Evolutionary conservation across 2,113 vertebrate species (phyloP).

Genomic region (Cyprinodon tularosa): DNA sequence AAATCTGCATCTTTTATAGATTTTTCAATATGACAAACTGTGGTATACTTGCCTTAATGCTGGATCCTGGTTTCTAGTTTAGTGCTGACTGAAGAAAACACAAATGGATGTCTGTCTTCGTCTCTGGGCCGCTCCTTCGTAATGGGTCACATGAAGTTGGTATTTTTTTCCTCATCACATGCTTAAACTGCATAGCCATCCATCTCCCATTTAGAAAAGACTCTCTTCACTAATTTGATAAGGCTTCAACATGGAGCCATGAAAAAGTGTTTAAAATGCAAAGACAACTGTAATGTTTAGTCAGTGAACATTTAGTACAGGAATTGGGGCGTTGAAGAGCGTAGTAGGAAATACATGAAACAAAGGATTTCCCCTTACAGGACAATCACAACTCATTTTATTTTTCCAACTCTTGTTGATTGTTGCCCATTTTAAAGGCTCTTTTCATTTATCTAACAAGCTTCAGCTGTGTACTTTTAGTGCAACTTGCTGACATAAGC

Average conservation of each 20-base stretch:
- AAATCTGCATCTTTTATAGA: background rate
- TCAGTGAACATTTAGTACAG: background rate
- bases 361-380: background rate
- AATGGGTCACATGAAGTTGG: constrained; percentile 81
- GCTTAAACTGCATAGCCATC: constrained; percentile 57
- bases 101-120: constrained; percentile 72
- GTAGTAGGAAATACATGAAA: background rate
- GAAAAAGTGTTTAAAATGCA: constrained; percentile 13
- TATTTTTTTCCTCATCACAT: constrained; percentile 78
- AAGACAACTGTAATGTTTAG: constrained; percentile 7
- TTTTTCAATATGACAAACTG: constrained; percentile 8
- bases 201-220: constrained; percentile 50
- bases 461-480: constrained; percentile 33
- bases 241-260: constrained; percentile 26
- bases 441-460: constrained; percentile 30
- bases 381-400: background rate
- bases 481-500: background rate
- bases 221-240: constrained; percentile 43
- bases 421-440: constrained; percentile 22
- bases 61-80: constrained; percentile 33
- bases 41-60: constrained; percentile 64
- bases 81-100: constrained; percentile 58
- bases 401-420: accelerated
- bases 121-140: constrained; percentile 61
- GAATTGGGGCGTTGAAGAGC: background rate